Conservation (phyloP, 2,113 vertebrate species). For the Sinocyclocheilus anophthalmus region DNA sequence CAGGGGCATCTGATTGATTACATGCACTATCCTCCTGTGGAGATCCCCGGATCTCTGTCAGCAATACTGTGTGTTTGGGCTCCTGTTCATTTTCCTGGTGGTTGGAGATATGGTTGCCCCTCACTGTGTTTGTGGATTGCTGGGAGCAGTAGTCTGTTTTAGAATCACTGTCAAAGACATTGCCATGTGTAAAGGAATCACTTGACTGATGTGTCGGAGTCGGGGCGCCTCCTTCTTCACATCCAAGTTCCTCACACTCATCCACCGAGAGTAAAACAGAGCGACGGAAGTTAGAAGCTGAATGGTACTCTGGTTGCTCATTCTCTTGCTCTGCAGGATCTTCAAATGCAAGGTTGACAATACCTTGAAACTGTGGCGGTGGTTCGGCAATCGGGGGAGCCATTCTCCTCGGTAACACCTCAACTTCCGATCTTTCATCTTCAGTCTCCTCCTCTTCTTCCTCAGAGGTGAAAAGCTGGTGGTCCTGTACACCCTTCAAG, state of each 20-base stretch:
- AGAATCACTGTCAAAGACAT: conserved; percentile 83
- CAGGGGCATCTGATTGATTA: conserved; percentile 28
- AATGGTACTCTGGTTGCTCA: conserved; percentile 75
- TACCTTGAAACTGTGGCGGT: conserved; percentile 85
- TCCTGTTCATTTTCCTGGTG: conserved; percentile 47
- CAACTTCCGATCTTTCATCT: conserved; percentile 81
- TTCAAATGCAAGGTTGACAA: conserved; percentile 94
- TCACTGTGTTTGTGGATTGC: conserved; percentile 63
- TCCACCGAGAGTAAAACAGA: conserved; percentile 95
- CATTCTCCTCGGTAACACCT: conserved; percentile 68
- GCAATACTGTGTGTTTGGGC: conserved; percentile 55
- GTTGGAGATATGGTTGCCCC: conserved; percentile 37
- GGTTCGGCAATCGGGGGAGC: conserved; percentile 67
- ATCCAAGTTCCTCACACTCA: conserved; percentile 95
- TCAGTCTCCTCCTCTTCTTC: conserved; percentile 83
- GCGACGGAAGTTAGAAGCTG: conserved; percentile 84
- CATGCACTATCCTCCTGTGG: conserved; percentile 10
- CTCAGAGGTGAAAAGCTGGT: conserved; percentile 89
- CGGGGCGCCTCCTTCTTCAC: conserved; percentile 83
- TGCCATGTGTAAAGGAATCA: conserved; percentile 75
- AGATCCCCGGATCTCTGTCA: conserved; percentile 63
- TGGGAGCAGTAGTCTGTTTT: conserved; percentile 55
- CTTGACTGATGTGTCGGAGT: conserved; percentile 68
- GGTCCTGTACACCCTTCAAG: conserved; percentile 63
- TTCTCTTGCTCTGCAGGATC: conserved; percentile 84